These are phyloP conservation scores for Metellina segmentata DNA, from an alignment of 2,888 invertebrate species.

Conservation along the genomic window DNA sequence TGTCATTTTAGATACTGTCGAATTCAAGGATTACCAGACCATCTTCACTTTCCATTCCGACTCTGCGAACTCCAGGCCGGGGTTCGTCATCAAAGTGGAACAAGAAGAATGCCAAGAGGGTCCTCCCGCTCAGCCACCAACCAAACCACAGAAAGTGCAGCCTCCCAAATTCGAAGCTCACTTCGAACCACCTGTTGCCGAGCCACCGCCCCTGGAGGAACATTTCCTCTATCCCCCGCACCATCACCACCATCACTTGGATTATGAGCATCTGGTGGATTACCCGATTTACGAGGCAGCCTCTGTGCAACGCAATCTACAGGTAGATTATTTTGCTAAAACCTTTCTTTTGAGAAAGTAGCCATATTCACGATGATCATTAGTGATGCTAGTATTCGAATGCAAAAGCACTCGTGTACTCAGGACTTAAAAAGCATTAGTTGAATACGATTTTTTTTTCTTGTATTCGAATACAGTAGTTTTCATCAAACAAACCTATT, in stretches of 20 bases:
- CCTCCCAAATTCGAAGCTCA: conserved; percentile 44
- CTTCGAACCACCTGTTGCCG: conserved; percentile 45
- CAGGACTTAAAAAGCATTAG: too few species aligned
- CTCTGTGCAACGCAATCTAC: conserved; percentile 52
- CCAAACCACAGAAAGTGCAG: neutral
- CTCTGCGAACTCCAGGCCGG: conserved; percentile 77
- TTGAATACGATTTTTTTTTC: too few species aligned
- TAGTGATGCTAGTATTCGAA: too few species aligned
- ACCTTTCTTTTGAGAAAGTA: too few species aligned
- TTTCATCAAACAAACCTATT: too few species aligned
- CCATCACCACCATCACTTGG: conserved; percentile 33
- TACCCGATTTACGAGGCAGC: conserved; percentile 64
- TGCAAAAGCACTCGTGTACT: too few species aligned
- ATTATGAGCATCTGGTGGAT: conserved; percentile 67
- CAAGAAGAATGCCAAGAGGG: conserved; percentile 77
- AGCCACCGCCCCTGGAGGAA: conserved; percentile 61
- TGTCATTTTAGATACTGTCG: conserved; percentile 76
- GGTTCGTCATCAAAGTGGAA: conserved; percentile 78
- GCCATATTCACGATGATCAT: too few species aligned
- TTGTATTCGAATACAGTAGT: too few species aligned
- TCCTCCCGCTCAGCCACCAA: neutral
- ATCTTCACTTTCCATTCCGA: conserved; percentile 78
- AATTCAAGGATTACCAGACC: conserved; percentile 77
- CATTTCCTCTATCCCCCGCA: conserved; percentile 43
- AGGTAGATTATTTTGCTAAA: neutral